phyloP scores from a whole-genome alignment of 2,888 invertebrate species.

The Lithophane ornitopus region DNA sequence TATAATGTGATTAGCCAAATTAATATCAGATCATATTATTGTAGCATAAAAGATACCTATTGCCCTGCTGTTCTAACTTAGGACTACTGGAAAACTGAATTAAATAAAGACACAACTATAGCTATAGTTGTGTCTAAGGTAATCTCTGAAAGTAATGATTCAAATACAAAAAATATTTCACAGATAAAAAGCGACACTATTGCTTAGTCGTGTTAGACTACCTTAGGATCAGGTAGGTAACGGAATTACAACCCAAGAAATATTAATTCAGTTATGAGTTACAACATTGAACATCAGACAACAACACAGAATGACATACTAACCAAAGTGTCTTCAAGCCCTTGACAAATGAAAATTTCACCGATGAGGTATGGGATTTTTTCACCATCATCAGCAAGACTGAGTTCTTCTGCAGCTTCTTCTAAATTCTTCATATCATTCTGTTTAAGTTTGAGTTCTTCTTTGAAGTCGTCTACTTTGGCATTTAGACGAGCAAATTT shows the following conservation, averaged over 20 bases:
- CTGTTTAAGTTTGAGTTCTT: slow-evolving; percentile 96
- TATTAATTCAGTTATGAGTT: neutral
- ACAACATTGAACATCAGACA: neutral
- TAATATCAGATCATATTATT: neutral
- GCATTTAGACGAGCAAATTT: slow-evolving; percentile 98
- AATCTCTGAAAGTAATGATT: no score
- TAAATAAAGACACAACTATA: neutral
- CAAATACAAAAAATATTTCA: neutral
- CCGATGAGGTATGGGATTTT: slow-evolving; percentile 96
- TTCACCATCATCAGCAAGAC: slow-evolving; percentile 94
- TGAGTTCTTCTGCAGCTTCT: slow-evolving; percentile 97
- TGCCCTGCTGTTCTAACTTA: neutral
- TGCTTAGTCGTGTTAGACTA: neutral
- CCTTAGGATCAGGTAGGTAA: neutral
- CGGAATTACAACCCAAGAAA: neutral
- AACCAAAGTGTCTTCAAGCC: slow-evolving; percentile 94
- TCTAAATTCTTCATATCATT: slow-evolving; percentile 97
- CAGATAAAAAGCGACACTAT: neutral
- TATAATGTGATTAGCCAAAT: neutral
- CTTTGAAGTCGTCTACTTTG: slow-evolving; percentile 96
- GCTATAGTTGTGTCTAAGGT: neutral
- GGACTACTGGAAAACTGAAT: neutral
- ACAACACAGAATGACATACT: slow-evolving; percentile 46
- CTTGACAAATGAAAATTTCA: slow-evolving; percentile 96
- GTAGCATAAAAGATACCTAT: neutral